phyloP scores from a whole-genome alignment of 1,140 invertebrate genomes.

The Euwallacea similis region DNA sequence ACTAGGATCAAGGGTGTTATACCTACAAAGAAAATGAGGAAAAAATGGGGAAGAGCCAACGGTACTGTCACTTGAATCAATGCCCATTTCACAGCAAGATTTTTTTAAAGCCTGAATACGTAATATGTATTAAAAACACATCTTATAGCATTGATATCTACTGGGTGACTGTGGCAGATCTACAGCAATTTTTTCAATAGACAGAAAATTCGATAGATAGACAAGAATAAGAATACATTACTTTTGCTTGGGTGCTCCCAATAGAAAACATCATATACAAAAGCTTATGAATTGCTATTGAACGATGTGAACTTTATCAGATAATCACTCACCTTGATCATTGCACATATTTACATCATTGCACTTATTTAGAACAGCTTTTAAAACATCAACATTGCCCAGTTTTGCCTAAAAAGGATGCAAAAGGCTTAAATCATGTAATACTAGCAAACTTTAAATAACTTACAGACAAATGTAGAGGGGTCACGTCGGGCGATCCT shows the following conservation, averaged over 20 bases:
- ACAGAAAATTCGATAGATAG: too few relatives aligned
- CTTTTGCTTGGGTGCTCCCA: too few relatives aligned
- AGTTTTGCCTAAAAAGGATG: constrained; percentile 41
- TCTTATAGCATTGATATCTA: not conserved
- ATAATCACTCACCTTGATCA: constrained; percentile 34
- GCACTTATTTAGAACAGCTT: constrained; percentile 39
- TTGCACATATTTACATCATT: constrained; percentile 43
- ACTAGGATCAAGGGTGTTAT: constrained; percentile 65
- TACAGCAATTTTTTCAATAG: too few relatives aligned
- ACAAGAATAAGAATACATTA: too few relatives aligned
- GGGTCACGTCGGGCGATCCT: constrained; percentile 54
- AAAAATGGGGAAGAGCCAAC: not conserved
- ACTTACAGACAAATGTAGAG: constrained; percentile 63
- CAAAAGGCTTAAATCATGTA: not conserved
- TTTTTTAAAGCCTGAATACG: not conserved
- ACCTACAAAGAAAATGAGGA: constrained; percentile 6
- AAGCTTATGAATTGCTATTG: not conserved
- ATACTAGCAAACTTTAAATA: not conserved
- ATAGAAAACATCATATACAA: too few relatives aligned
- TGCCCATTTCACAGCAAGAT: not conserved
- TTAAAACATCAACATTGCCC: constrained; percentile 43
- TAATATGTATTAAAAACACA: too few relatives aligned
- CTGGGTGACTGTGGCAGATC: not conserved
- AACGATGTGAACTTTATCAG: too few relatives aligned
- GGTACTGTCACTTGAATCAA: not conserved